A percentile compares a stretch with the other conserved stretches of the same genome.
Conservation (phyloP, 2,888 invertebrate species). For the Anagyrus pseudococci region DNA sequence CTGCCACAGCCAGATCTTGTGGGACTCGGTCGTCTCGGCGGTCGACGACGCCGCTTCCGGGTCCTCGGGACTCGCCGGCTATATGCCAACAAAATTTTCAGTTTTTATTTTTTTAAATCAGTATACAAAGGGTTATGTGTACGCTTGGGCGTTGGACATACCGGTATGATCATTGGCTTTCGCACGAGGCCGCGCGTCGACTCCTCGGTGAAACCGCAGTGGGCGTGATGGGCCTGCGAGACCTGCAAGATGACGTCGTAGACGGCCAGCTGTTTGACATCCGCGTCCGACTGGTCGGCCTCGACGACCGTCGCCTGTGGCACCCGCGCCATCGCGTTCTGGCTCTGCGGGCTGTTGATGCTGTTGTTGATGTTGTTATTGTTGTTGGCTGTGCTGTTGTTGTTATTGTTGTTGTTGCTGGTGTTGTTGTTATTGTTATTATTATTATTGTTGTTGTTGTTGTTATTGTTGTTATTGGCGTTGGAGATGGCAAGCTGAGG, state of each 20-base stretch:
- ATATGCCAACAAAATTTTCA: background rate
- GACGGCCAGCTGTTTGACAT: constrained; percentile 70
- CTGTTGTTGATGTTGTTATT: constrained; percentile 39
- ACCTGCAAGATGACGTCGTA: constrained; percentile 82
- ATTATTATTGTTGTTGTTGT: constrained; percentile 22
- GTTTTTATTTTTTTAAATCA: background rate
- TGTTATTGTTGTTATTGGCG: constrained; percentile 32
- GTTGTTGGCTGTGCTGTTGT: constrained; percentile 30
- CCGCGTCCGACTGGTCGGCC: constrained; percentile 65
- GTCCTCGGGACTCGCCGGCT: constrained; percentile 60
- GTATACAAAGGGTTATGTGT: too few species aligned
- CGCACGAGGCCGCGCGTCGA: constrained; percentile 74
- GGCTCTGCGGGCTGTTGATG: constrained; percentile 43
- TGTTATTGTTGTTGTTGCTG: constrained; percentile 45
- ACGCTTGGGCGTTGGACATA: too few species aligned
- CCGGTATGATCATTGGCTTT: constrained; percentile 73
- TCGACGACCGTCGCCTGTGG: constrained; percentile 58
- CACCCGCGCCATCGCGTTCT: constrained; percentile 40
- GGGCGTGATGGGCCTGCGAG: constrained; percentile 84
- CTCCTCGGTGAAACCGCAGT: constrained; percentile 90
- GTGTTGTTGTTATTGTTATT: constrained; percentile 44
- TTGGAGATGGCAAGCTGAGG: constrained; percentile 48
- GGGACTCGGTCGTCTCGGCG: constrained; percentile 73
- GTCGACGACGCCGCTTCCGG: constrained; percentile 68
- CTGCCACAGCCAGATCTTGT: constrained; percentile 87